Base-by-base conservation (phyloP, 2,113 vertebrate species). In the Halichoerus grypus region DNA sequence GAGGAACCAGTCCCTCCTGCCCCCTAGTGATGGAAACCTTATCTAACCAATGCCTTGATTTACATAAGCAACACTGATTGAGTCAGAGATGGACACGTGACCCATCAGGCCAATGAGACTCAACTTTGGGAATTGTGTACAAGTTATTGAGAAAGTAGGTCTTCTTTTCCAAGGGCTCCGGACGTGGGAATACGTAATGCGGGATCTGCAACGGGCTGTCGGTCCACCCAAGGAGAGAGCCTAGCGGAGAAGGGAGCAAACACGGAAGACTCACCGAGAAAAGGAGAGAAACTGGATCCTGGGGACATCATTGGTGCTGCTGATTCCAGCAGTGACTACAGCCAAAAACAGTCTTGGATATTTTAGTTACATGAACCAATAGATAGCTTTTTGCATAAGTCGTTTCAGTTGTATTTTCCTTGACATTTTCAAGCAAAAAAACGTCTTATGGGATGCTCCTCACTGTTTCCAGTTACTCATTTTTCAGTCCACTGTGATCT, bases 191-290 rank as follows among this genome's bases (percentile, higher is more conserved):
- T 18, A 11, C 1, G 0, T 3, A 16, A 10, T 16, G 31, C 39
- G 24, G 12, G 28, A 46, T 19, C 13, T 22, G 14, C 19, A 26
- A 0, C 3, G 51, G 51, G 51, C 53, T 39, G 28, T 19, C 46
- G 22, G 91, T 94, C 72, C 82, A 15, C 28, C 0, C 61, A 12
- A 14, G 19, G 21, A 59, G n/a, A 42, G 33, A 26, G 49, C 7
- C 72, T 18, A 46, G 21, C 49, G 1, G 10, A 51, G 61, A 59
- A 26, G 72, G 49, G n/a, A 85, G 24, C 63, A 77, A 18, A 49
- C 15, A 24, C 46, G 0, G 61, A 72, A 4, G 31, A 33, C 1
- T 14, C 14, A 46, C 1, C 0, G 10, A 65, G 69, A 14, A 2
- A 26, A 18, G 11, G 31, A 69, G 39, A 24, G 82, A 93, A 39